A percentile compares a stretch with the other conserved stretches of the same genome.
Conservation (phyloP, 2,888 invertebrate genomes). For the Melitaea athalia region DNA sequence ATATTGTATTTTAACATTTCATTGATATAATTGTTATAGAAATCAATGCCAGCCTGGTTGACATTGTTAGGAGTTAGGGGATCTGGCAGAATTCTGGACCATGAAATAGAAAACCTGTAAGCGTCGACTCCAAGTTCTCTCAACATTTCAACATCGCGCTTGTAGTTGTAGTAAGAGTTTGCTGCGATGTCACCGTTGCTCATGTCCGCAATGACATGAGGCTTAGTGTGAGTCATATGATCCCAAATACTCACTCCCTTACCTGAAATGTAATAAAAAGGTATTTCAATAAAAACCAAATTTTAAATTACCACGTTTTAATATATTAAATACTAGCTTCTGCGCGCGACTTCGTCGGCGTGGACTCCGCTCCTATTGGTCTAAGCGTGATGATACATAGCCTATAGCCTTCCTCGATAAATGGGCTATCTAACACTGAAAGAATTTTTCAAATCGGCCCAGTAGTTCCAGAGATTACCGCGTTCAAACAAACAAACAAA, state of each 20-base stretch:
- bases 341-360: too few species aligned
- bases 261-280: slow-evolving; percentile 49
- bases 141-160: slow-evolving; percentile 76
- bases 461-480: too few species aligned
- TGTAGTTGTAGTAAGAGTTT: slow-evolving; percentile 82
- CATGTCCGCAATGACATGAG: slow-evolving; percentile 74
- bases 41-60: slow-evolving; percentile 71
- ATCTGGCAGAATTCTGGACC: slow-evolving; percentile 84
- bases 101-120: slow-evolving; percentile 83
- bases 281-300: neutral
- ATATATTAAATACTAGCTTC: too few species aligned
- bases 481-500: too few species aligned
- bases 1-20: slow-evolving; percentile 82
- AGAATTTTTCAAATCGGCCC: too few species aligned
- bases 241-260: slow-evolving; percentile 85
- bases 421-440: too few species aligned
- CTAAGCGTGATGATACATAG: too few species aligned
- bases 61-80: slow-evolving; percentile 74
- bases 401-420: too few species aligned
- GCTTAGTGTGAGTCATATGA: slow-evolving; percentile 69
- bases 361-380: too few species aligned
- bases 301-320: too few species aligned
- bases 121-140: slow-evolving; percentile 70
- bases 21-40: slow-evolving; percentile 75
- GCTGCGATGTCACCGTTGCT: slow-evolving; percentile 82